phyloP scores from a whole-genome alignment of 2,888 invertebrate species.

The Alviniconcha strummeri region DNA sequence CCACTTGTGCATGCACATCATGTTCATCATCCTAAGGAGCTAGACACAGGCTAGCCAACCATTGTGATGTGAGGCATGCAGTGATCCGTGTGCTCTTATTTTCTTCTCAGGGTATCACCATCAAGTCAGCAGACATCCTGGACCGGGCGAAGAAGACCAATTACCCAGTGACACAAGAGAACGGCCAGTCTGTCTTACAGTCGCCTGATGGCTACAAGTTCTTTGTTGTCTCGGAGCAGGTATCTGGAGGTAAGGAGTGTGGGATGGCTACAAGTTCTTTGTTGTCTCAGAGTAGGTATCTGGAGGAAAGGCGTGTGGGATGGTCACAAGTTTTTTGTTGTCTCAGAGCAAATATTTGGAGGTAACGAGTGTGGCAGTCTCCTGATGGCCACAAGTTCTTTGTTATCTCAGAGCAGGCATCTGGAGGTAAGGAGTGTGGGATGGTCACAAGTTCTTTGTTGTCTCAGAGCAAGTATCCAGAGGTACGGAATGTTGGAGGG shows the following conservation, averaged over 20 bases:
- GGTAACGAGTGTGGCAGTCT: constrained; percentile 77
- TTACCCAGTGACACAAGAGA: constrained; percentile 81
- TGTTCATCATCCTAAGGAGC: too few species aligned
- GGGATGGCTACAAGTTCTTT: constrained; percentile 86
- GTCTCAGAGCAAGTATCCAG: constrained; percentile 78
- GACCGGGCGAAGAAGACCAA: constrained; percentile 82
- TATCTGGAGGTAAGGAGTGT: constrained; percentile 50
- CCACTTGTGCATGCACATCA: too few species aligned
- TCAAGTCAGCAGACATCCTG: constrained; percentile 75
- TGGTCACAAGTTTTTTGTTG: constrained; percentile 90
- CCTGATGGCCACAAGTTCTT: constrained; percentile 95
- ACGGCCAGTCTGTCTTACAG: constrained; percentile 80
- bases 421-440: constrained; percentile 49
- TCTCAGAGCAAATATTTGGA: constrained; percentile 77
- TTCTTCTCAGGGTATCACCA: constrained; percentile 37
- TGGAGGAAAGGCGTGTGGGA: constrained; percentile 48
- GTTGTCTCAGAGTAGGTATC: constrained; percentile 80
- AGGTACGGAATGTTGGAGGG: constrained; percentile 75
- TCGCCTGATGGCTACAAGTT: constrained; percentile 97
- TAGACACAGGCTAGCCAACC: too few species aligned
- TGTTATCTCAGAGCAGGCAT: constrained; percentile 80
- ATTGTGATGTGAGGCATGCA: too few species aligned
- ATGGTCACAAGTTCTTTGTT: constrained; percentile 89
- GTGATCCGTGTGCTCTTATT: too few species aligned
- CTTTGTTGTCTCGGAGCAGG: constrained; percentile 81